A percentile compares a stretch with the other conserved stretches of the same genome.
These are phyloP conservation scores for Cyphomyrus plagiostoma DNA, from an alignment of 2,113 vertebrate genomes.

Conservation along the genomic window DNA sequence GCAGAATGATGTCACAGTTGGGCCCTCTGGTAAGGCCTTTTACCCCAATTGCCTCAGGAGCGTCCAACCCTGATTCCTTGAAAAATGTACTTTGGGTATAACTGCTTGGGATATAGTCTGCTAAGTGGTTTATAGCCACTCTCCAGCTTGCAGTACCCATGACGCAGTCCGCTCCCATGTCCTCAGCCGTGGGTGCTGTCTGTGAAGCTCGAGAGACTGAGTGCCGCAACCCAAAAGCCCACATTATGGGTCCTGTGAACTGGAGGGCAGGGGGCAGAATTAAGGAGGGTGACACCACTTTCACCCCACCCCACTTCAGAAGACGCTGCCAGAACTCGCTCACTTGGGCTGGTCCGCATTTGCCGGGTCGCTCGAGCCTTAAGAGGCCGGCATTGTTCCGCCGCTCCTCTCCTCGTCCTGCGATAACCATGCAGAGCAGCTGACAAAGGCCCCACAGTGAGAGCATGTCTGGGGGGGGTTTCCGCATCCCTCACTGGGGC, in stretches of 20 bases:
- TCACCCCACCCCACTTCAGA: neutral
- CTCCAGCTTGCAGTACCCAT: neutral
- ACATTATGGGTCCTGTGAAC: neutral
- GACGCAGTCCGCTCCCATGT: neutral
- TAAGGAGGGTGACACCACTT: neutral
- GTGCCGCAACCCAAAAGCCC: neutral
- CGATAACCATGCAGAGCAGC: neutral
- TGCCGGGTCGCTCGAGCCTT: neutral
- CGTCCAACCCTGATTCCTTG: neutral
- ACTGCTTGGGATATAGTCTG: neutral
- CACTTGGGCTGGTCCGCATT: neutral
- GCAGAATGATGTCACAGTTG: neutral
- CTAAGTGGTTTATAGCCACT: neutral
- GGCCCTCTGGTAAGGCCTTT: neutral
- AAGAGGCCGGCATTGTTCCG: neutral
- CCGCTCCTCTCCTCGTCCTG: neutral
- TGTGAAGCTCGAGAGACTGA: neutral
- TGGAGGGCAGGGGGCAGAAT: neutral
- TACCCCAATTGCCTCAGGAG: neutral
- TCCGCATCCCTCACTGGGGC: neutral
- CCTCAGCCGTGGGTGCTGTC: neutral
- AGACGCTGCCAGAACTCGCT: neutral
- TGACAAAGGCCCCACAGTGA: conserved; percentile 3
- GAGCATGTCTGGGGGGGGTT: neutral
- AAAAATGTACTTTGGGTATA: neutral